A percentile compares a stretch with the other conserved stretches of the same genome.
phyloP scores from a whole-genome alignment of 2,797 vertebrate genomes.

The Prionace glauca region DNA sequence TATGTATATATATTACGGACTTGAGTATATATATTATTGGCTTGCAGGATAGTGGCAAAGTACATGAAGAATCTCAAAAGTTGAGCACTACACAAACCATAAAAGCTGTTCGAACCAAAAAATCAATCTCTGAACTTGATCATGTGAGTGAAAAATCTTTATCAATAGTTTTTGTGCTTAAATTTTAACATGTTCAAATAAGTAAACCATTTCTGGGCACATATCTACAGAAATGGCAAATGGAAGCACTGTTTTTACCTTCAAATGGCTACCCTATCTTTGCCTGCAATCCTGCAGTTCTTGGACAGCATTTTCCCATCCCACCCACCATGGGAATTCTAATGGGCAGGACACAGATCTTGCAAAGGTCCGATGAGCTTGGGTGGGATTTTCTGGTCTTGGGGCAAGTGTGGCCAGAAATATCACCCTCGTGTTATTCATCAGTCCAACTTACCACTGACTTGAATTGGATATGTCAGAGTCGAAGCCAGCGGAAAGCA shows the following conservation, averaged over 20 bases:
- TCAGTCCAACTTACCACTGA: neutral
- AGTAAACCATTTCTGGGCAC: neutral
- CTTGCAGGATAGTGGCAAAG: neutral
- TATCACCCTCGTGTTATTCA: neutral
- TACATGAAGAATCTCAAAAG: neutral
- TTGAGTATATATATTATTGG: too few relatives aligned
- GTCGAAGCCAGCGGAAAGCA: neutral
- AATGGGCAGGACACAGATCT: too few relatives aligned
- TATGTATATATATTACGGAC: neutral
- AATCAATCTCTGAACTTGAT: slow-evolving; percentile 13
- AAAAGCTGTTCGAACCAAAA: slow-evolving; percentile 26
- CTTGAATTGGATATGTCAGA: neutral
- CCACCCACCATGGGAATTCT: too few relatives aligned
- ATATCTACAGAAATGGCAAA: neutral
- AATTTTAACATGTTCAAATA: neutral
- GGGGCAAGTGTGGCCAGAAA: too few relatives aligned
- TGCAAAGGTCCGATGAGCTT: too few relatives aligned
- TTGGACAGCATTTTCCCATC: too few relatives aligned
- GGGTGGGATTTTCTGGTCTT: too few relatives aligned
- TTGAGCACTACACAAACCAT: neutral
- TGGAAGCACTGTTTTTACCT: neutral
- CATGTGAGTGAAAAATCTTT: neutral
- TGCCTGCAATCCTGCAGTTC: neutral
- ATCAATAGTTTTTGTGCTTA: neutral
- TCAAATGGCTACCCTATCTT: neutral